Evolutionary conservation across 2,797 vertebrate genomes (phyloP).

Genomic region (Enteromius trimaculatus): DNA sequence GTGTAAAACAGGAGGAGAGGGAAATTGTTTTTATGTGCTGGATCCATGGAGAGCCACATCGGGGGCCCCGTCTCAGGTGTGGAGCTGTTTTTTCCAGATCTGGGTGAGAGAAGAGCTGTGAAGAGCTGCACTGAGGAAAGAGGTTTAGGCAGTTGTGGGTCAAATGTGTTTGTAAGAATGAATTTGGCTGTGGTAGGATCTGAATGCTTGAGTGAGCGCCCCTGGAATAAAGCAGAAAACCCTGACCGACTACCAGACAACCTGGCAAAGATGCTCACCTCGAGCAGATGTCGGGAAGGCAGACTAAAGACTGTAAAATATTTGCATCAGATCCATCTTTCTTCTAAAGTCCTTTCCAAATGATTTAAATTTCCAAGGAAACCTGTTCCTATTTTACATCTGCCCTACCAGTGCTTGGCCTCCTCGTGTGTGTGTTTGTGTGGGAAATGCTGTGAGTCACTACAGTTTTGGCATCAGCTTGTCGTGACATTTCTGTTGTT

Average conservation of each 20-base stretch:
- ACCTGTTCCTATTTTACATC: neutral
- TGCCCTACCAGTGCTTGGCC: neutral
- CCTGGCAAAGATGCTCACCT: conserved; percentile 13
- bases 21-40: conserved; percentile 29
- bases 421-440: neutral
- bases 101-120: neutral
- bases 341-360: neutral
- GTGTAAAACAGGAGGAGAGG: conserved; percentile 27
- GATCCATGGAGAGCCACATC: conserved; percentile 17
- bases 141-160: neutral
- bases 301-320: neutral
- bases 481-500: neutral
- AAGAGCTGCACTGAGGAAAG: neutral
- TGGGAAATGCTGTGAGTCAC: neutral
- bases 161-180: conserved; percentile 19
- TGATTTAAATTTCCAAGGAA: neutral
- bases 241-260: neutral
- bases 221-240: conserved; percentile 2
- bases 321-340: neutral
- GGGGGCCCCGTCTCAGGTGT: conserved; percentile 52
- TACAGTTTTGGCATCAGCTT: conserved; percentile 5
- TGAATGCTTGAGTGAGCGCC: neutral
- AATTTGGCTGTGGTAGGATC: conserved; percentile 18
- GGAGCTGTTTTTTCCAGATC: conserved; percentile 64
- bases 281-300: conserved; percentile 9